Evolutionary conservation across 2,888 invertebrate genomes (phyloP), one percentile per base, ranked within the genome.

Genomic region (Buathra laborator): DNA sequence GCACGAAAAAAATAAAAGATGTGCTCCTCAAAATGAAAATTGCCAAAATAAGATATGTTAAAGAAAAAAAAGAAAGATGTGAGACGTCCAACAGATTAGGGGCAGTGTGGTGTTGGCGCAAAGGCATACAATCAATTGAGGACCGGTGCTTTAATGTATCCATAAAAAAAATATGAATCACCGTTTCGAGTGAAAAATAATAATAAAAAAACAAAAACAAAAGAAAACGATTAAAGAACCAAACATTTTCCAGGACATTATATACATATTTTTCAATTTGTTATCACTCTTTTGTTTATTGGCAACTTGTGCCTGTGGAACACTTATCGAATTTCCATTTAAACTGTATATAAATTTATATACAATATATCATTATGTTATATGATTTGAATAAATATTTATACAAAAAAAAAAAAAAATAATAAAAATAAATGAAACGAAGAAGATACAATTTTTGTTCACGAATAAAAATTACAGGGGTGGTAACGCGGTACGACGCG

Each of bases 291-390:
- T 85, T 89, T 81, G 84, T 89, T 86, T 90, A 86, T 92, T 93
- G 93, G 93, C 93, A 93, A 93, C 93, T 93, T 94, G 94, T 93
- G 94, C 94, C 94, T 93, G 94, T 94, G 94, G 94, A 94, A 93
- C 93, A 92, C 89, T 92, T 91, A 91, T 91, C 87, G 89, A 90
- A 87, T 87, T 90, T 90, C 89, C 90, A 90, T 89, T 88, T 86
- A 80, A 90, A 85, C 83, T 90, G 87, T 90, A 89, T 89, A 86
- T 87, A 89, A 86, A 85, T 86, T 88, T 88, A 86, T 89, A 87
- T 85, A 81, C 83, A 86, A 82, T 87, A 89, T 83, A 88, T 86
- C 84, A 86, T 87, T 83, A 88, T 88, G 87, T 89, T 79, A 87
- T 87, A 86, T 85, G 78, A 88, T 86, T 87, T 85, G 86, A 86